These are phyloP conservation scores for Pomacea maculata DNA, from an alignment of 1,140 invertebrate species.

Conservation along the genomic window DNA sequence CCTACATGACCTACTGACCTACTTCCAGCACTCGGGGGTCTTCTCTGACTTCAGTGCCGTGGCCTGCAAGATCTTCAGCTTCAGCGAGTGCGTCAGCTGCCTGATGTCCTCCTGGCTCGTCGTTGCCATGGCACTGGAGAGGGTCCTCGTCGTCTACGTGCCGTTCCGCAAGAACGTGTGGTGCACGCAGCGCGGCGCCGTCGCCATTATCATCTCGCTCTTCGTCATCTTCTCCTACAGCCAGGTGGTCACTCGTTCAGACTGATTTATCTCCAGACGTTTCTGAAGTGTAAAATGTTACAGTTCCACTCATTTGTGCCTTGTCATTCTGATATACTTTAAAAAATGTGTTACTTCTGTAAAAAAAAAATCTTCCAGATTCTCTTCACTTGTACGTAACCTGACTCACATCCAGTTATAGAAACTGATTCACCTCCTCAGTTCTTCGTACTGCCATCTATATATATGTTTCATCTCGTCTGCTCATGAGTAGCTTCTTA, in stretches of 20 bases:
- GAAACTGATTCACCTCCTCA: no score
- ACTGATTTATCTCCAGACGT: no score
- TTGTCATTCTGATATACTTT: no score
- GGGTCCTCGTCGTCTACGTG: constrained; percentile 49
- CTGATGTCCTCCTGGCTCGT: constrained; percentile 57
- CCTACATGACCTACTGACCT: constrained; percentile 31
- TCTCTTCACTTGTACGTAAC: no score
- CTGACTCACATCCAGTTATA: no score
- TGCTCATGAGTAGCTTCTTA: no score
- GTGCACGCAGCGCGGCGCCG: constrained; percentile 39
- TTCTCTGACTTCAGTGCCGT: constrained; percentile 28
- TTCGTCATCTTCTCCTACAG: constrained; percentile 45
- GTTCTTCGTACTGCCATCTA: no score
- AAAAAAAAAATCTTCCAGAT: no score
- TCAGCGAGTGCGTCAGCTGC: constrained; percentile 41
- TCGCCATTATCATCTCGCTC: constrained; percentile 42
- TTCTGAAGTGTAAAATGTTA: no score
- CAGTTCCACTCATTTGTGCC: no score
- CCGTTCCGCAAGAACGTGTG: constrained; percentile 46
- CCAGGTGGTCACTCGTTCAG: constrained; percentile 32
- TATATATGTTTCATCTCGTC: no score
- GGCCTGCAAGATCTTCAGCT: constrained; percentile 48
- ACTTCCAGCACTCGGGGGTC: constrained; percentile 21
- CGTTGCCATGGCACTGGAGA: constrained; percentile 52
- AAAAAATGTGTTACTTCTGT: no score